These are phyloP conservation scores for Nasonia vitripennis DNA, from an alignment of 1,140 invertebrate genomes.

Conservation along the genomic window DNA sequence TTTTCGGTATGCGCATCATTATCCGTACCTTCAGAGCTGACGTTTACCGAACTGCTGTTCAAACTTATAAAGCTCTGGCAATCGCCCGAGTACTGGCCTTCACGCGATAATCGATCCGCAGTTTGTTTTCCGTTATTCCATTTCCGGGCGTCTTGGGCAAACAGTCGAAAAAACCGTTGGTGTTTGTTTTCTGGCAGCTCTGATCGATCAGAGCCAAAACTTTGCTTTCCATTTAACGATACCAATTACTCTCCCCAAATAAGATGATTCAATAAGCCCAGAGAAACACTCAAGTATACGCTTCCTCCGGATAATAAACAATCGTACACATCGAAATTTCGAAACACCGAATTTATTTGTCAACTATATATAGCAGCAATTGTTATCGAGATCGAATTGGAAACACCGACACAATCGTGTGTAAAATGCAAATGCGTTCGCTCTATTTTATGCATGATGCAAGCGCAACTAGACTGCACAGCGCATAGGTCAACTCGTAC, in stretches of 20 bases:
- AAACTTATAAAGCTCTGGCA: conserved; percentile 9
- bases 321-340: not conserved
- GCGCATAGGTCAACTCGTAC: not conserved
- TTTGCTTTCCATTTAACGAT: not conserved
- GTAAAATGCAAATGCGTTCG: not conserved
- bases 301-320: not conserved
- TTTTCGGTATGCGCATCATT: not conserved
- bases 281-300: not conserved
- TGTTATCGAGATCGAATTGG: not conserved
- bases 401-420: not conserved
- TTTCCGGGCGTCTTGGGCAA: not conserved
- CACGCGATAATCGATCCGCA: conserved; percentile 32
- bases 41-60: conserved; percentile 22
- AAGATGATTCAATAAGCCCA: not conserved
- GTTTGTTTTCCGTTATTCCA: not conserved
- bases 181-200: not conserved
- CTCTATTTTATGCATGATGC: not conserved
- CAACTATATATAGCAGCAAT: too few relatives aligned
- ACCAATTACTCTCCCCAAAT: not conserved
- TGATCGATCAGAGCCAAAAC: not conserved
- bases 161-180: not conserved
- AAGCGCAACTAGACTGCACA: not conserved
- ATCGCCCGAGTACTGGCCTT: not conserved
- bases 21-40: not conserved
- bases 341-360: too few relatives aligned